A percentile compares a stretch with the other conserved stretches of the same genome.
Evolutionary conservation across 1,140 invertebrate species (phyloP).

Genomic region (Lysiphlebus fabarum): DNA sequence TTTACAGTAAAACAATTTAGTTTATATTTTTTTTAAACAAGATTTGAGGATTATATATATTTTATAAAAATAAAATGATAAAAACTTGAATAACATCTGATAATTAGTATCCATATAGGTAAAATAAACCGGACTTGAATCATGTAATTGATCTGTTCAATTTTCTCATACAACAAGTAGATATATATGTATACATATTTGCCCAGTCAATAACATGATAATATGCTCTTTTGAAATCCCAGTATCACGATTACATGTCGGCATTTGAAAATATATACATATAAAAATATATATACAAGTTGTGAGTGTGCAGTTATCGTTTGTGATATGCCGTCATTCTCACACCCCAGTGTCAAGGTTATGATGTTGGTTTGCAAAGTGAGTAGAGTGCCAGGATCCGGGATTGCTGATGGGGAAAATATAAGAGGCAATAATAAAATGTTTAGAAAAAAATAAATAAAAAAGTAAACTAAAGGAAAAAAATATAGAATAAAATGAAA

Average conservation of each 20-base stretch:
- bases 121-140: conserved; percentile 13
- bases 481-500: not conserved
- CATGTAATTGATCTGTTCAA: conserved; percentile 7
- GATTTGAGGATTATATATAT: too few species aligned
- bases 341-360: conserved; percentile 17
- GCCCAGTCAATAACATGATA: too few species aligned
- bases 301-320: conserved; percentile 1
- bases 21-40: too few species aligned
- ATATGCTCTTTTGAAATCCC: too few species aligned
- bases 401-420: conserved; percentile 5
- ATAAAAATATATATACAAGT: not conserved
- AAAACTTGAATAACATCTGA: not conserved
- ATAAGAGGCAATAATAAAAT: not conserved
- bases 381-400: not conserved
- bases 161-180: not conserved
- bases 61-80: too few species aligned
- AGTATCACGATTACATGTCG: too few species aligned
- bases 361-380: too few species aligned
- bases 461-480: too few species aligned
- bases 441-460: not conserved
- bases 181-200: not conserved
- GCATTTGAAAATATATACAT: not conserved
- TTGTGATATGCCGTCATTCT: conserved; percentile 1
- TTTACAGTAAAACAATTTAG: too few species aligned
- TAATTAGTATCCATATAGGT: too few species aligned